These are phyloP conservation scores for Hippocampus mohnikei DNA, from an alignment of 2,113 vertebrate genomes.

Conservation along the genomic window DNA sequence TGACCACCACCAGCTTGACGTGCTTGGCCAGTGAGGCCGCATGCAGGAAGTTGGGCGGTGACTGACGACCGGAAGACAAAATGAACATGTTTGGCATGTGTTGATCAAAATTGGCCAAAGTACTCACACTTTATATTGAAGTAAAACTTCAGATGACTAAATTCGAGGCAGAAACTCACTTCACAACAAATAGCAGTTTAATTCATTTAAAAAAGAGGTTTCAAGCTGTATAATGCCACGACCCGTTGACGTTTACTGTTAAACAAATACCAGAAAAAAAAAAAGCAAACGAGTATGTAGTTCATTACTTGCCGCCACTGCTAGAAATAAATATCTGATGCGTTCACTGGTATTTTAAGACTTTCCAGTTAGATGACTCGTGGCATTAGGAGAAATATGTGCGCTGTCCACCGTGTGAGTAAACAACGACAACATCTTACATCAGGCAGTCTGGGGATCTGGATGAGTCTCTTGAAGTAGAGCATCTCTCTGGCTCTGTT, in stretches of 20 bases:
- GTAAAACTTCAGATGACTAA: no score
- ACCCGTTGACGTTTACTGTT: no score
- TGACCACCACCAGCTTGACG: slow-evolving; percentile 93
- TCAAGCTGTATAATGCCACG: no score
- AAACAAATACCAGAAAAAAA: no score
- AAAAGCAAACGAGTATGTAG: background rate
- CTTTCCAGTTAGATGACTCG: background rate
- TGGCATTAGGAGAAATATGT: background rate
- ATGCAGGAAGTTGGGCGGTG: slow-evolving; percentile 90
- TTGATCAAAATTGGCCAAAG: background rate
- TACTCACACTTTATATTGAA: background rate
- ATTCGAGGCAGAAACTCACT: background rate
- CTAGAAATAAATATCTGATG: background rate
- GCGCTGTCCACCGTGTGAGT: slow-evolving; percentile 12
- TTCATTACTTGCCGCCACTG: background rate
- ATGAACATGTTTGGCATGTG: background rate
- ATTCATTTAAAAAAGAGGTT: no score
- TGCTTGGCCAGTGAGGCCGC: slow-evolving; percentile 92
- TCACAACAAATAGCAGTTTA: background rate
- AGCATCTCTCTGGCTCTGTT: slow-evolving; percentile 91
- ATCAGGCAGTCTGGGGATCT: slow-evolving; percentile 93
- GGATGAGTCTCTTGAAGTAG: slow-evolving; percentile 96
- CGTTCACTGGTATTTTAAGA: background rate
- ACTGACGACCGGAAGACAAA: slow-evolving; percentile 38
- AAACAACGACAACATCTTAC: slow-evolving; percentile 65